Evolutionary conservation across 2,797 vertebrate species (phyloP).

Genomic region (Benthosema pterotum): DNA sequence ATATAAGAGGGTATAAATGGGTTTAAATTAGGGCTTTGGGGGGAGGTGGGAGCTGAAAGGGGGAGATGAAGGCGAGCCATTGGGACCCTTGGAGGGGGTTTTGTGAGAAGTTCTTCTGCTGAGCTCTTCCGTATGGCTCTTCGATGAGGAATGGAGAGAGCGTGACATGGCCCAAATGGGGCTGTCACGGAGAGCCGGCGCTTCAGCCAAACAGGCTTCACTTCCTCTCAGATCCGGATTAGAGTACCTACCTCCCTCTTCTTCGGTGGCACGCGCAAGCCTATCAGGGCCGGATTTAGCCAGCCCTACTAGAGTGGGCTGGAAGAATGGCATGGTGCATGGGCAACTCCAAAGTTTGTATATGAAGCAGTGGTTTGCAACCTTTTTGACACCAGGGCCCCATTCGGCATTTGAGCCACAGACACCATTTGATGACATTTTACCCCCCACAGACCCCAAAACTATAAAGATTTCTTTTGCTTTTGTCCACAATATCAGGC

Average conservation of each 20-base stretch:
- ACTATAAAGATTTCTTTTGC: too few relatives aligned
- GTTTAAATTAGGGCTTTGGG: constrained; percentile 63
- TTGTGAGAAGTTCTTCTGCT: constrained; percentile 63
- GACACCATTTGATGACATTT: too few relatives aligned
- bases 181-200: constrained; percentile 48
- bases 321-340: too few relatives aligned
- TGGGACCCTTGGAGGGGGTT: constrained; percentile 47
- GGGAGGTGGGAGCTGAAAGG: constrained; percentile 10
- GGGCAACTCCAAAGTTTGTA: too few relatives aligned
- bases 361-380: too few relatives aligned
- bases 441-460: too few relatives aligned
- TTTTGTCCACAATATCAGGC: too few relatives aligned
- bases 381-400: too few relatives aligned
- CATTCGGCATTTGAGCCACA: too few relatives aligned
- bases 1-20: constrained; percentile 62
- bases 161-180: constrained; percentile 73
- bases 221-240: constrained; percentile 38
- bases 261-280: background rate
- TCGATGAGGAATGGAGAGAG: constrained; percentile 69
- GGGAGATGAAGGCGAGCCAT: constrained; percentile 36
- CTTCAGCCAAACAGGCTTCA: constrained; percentile 56
- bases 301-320: too few relatives aligned
- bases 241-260: too few relatives aligned
- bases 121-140: constrained; percentile 66
- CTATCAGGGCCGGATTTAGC: too few relatives aligned